Base-by-base conservation (phyloP, 2,797 vertebrate genomes). In the Crypturellus tataupa region DNA sequence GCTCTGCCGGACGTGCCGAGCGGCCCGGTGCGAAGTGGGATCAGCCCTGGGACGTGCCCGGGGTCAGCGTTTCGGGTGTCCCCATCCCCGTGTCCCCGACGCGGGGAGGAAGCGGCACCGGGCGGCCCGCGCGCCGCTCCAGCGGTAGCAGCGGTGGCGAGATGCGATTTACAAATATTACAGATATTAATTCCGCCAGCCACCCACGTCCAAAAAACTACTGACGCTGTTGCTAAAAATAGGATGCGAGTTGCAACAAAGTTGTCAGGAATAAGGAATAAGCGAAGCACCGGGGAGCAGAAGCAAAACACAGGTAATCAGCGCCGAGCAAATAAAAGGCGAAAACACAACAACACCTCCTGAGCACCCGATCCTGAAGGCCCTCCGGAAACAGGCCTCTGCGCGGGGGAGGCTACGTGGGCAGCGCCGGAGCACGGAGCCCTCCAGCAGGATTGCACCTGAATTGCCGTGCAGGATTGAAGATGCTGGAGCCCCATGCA, bases 131-230 rank as follows among this genome's bases (percentile, higher is more conserved):
- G 4, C 47, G 4, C 10, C 80, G 85, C 91, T 89, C 65, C 27
- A 63, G 85, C 84, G 82, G 65, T 42, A 0, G 14, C 80, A 85
- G 49, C 3, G 1, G 59, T 77, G 83, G 85, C 0, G 37, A 95
- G 86, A 85, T 87, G 87, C 85, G 92, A 94, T 95, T 96, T 94
- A 96, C 92, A 96, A 95, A 96, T 96, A 97, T 92, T 96, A 95
- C 77, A 33, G 18, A 93, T 94, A 96, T 96, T 95, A 96, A 97
- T 96, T 96, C 94, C 89, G 79, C 58, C 89, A 96, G 84, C 95
- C 94, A 87, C 97, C 96, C 96, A 97, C 96, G 93, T n/a, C 91
- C 64, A 93, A 94, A 93, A 93, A 95, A 93, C 90, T 93, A 95
- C 77, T 25, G 1, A 93, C 59, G 24, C 9, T 6, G 76, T 81